Conservation (phyloP, 92 coral and sea anemone genomes). For the Palythoa grandiflora region DNA sequence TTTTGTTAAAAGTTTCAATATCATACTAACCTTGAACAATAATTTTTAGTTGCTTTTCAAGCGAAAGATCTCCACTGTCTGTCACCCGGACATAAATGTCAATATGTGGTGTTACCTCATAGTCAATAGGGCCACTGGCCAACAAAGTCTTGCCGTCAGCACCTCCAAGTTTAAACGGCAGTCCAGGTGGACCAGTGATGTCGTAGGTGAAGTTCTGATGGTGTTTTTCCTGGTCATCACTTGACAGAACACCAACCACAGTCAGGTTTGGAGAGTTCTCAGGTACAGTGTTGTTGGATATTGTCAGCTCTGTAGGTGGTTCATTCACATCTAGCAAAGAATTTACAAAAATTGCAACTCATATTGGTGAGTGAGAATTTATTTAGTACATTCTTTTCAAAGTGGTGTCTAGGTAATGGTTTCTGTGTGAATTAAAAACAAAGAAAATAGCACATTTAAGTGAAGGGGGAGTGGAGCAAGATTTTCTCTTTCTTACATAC, state of each 20-base stretch:
- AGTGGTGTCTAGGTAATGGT: too few species aligned
- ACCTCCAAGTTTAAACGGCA: slow-evolving; percentile 79
- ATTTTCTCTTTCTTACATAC: too few species aligned
- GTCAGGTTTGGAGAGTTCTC: slow-evolving; percentile 83
- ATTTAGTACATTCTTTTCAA: too few species aligned
- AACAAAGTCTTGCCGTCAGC: slow-evolving; percentile 53
- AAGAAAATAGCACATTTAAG: too few species aligned
- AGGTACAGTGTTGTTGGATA: slow-evolving; percentile 68
- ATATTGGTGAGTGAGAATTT: neutral
- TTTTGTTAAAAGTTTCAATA: neutral
- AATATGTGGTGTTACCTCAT: slow-evolving; percentile 70
- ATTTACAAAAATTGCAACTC: neutral
- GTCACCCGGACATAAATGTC: slow-evolving; percentile 71
- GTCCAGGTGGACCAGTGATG: slow-evolving; percentile 66
- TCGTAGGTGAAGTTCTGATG: slow-evolving; percentile 72
- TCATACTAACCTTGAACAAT: slow-evolving; percentile 69
- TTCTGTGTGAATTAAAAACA: too few species aligned
- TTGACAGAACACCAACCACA: slow-evolving; percentile 79
- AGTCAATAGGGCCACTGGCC: slow-evolving; percentile 76
- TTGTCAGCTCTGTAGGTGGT: slow-evolving; percentile 73
- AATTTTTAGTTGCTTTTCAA: slow-evolving; percentile 72
- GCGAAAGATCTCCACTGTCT: slow-evolving; percentile 77
- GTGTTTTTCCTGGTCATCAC: slow-evolving; percentile 82
- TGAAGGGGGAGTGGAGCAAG: too few species aligned
- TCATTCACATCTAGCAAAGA: slow-evolving; percentile 78